These are phyloP conservation scores for Tetropium fuscum DNA, from an alignment of 2,888 invertebrate genomes.

Conservation along the genomic window DNA sequence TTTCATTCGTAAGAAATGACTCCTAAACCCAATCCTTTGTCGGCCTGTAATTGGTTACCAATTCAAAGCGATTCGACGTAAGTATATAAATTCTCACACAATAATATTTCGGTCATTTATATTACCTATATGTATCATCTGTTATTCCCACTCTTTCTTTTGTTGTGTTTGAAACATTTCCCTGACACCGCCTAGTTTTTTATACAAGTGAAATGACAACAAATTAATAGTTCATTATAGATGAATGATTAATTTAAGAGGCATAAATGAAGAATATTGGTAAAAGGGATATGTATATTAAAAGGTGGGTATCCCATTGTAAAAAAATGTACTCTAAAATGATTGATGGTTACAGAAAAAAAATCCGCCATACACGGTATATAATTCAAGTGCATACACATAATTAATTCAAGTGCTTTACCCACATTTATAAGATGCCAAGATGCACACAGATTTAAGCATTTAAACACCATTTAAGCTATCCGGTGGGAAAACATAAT, in stretches of 20 bases:
- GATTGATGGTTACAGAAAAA: too few relatives aligned
- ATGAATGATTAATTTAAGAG: conserved; percentile 6
- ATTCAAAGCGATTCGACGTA: conserved; percentile 30
- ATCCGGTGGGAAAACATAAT: too few relatives aligned
- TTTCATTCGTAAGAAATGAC: conserved; percentile 48
- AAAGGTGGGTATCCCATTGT: too few relatives aligned
- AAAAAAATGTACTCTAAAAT: too few relatives aligned
- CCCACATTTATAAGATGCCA: too few relatives aligned
- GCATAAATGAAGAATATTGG: not conserved
- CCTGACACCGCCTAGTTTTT: conserved; percentile 13
- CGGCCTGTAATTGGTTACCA: conserved; percentile 52
- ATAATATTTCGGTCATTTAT: conserved; percentile 20
- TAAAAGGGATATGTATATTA: too few relatives aligned
- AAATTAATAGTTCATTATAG: conserved; percentile 18
- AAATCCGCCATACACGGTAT: too few relatives aligned
- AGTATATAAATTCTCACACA: conserved; percentile 22
- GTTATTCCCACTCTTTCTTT: conserved; percentile 17
- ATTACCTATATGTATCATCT: conserved; percentile 16
- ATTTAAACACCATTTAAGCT: too few relatives aligned
- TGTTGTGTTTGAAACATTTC: conserved; percentile 7
- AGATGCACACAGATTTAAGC: too few relatives aligned
- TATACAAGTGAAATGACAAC: conserved; percentile 9
- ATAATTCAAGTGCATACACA: too few relatives aligned
- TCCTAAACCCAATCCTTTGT: conserved; percentile 51
- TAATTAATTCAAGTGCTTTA: too few relatives aligned